A percentile compares a stretch with the other conserved stretches of the same genome.
Evolutionary conservation across 2,113 vertebrate genomes (phyloP).

Genomic region (Eptesicus fuscus): DNA sequence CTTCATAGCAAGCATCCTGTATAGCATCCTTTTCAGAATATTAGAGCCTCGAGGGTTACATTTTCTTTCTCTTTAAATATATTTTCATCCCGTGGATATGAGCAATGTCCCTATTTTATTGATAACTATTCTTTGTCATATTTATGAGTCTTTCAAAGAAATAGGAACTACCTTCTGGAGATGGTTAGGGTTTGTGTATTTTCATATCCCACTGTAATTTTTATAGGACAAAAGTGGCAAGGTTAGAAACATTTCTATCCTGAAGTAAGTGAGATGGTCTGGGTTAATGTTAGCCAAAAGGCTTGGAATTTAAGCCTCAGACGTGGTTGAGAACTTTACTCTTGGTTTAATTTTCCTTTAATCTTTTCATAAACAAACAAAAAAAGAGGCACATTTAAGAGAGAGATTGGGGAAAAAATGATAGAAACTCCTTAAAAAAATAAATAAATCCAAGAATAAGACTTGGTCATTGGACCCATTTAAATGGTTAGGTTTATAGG

Average conservation of each 20-base stretch:
- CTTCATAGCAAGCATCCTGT: not conserved
- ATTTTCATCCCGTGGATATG: constrained; percentile 13
- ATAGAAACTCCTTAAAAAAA: constrained; percentile 17
- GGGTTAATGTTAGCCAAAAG: not conserved
- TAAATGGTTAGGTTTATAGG: constrained; percentile 55
- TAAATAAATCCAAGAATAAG: constrained; percentile 25
- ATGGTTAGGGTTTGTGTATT: constrained; percentile 32
- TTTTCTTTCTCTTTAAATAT: not conserved
- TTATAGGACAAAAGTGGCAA: constrained; percentile 19
- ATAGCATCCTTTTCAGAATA: not conserved
- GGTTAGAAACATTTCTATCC: constrained; percentile 46
- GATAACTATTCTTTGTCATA: constrained; percentile 41
- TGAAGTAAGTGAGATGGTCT: constrained; percentile 7
- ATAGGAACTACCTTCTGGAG: constrained; percentile 29
- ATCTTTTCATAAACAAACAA: constrained; percentile 29
- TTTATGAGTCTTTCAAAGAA: constrained; percentile 28
- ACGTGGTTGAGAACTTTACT: constrained; percentile 60
- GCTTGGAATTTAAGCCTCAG: constrained; percentile 46
- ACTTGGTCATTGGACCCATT: constrained; percentile 46
- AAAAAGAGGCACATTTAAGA: not conserved
- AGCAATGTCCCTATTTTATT: not conserved
- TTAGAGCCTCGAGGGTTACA: not conserved
- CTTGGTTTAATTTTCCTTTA: constrained; percentile 41
- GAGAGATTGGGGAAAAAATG: constrained; percentile 21
- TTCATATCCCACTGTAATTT: constrained; percentile 44